Base-by-base conservation (phyloP, 2,888 invertebrate species). In the Oscheius sp. region DNA sequence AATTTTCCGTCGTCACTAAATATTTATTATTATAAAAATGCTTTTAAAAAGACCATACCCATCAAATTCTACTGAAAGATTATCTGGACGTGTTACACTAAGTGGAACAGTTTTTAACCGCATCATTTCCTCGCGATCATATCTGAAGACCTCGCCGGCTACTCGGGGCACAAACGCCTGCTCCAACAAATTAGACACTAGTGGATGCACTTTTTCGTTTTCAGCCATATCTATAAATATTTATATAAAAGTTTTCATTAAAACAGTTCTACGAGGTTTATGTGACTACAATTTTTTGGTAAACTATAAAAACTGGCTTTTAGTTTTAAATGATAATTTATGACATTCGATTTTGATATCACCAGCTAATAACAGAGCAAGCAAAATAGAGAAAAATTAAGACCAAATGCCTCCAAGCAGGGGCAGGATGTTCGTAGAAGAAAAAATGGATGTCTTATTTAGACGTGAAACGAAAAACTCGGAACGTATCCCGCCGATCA, bases 1-100 rank as follows among this genome's bases (percentile, higher is more conserved):
- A 86, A 86, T 53, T 81, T 79, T 0, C 85, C 84, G 61, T 85
- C 84, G 1, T 86, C 86, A 25, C 86, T 85, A 25, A 55, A 25
- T 13, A 6, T 23, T 23, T 21, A 23, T 25, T 55, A 21, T 55
- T 12, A 43, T 18, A 35, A 58, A 41, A n/a, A 41, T 27, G 27
- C 16, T 58, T n/a, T n/a, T n/a, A n/a, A n/a, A 63, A n/a, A 53
- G 5, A 55, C 9, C 74, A 46, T 46, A 86, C 86, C 82, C 85
- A 73, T 86, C 81, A 68, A 80, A 86, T 21, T 85, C 85, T 59
- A 69, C 74, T 46, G 82, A 82, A 9, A 86, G 76, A 72, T 78
- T 76, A 29, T 79, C 77, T 27, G 85, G 86, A 53, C 86, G 76
- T 35, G 79, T 81, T 58, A 78, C 74, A 23, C 81, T 78, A 16